Conservation (phyloP, 2,113 vertebrate species). For the Herpetotheres cachinnans region DNA sequence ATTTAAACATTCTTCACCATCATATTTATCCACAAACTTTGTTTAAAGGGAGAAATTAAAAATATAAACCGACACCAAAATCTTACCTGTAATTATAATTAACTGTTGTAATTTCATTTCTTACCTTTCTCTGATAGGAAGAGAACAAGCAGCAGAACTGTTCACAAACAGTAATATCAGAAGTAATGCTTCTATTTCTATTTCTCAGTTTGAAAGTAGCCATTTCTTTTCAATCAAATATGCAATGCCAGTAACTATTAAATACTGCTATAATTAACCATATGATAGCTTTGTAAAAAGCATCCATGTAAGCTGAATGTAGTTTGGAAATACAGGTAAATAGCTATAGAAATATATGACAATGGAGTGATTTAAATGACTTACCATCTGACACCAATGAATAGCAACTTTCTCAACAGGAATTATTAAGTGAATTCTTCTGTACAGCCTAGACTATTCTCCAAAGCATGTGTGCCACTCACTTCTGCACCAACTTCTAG, state of each 20-base stretch:
- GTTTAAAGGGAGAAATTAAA: neutral
- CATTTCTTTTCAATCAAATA: neutral
- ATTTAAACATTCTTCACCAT: neutral
- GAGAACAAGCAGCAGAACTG: neutral
- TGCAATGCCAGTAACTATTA: neutral
- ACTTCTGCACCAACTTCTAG: slow-evolving; percentile 9
- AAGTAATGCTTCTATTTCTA: neutral
- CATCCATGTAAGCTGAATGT: neutral
- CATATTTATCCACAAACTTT: neutral
- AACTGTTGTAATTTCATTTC: neutral
- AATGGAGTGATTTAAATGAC: neutral
- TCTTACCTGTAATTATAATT: neutral
- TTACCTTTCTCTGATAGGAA: neutral
- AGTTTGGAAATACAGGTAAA: neutral
- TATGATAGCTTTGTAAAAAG: neutral
- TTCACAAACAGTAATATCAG: neutral
- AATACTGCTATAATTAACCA: neutral
- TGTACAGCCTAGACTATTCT: neutral
- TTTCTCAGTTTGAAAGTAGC: neutral
- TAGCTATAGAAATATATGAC: neutral
- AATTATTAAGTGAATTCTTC: neutral
- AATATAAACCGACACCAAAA: neutral
- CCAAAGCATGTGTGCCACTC: neutral
- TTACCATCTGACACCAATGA: slow-evolving; percentile 61
- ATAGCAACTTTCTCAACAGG: neutral